phyloP scores from a whole-genome alignment of 2,888 invertebrate species.

The Drosophila siamana region DNA sequence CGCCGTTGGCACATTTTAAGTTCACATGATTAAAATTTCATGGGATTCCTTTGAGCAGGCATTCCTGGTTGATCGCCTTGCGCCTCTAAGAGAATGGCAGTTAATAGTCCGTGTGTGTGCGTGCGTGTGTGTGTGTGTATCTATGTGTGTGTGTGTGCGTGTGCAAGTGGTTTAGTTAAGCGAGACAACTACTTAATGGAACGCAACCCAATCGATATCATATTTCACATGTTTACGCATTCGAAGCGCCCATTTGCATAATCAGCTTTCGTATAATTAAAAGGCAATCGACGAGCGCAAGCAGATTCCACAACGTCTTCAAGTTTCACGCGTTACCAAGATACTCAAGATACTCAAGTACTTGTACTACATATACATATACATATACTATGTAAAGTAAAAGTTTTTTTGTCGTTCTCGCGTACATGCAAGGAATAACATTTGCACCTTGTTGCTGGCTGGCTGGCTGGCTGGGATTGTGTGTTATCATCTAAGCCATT shows the following conservation, averaged over 20 bases:
- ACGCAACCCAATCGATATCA: conserved; percentile 45
- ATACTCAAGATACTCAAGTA: conserved; percentile 1
- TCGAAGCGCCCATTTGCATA: conserved; percentile 63
- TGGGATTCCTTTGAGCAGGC: background rate
- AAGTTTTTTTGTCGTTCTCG: conserved; percentile 26
- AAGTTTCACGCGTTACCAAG: conserved; percentile 14
- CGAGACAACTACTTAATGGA: conserved; percentile 13
- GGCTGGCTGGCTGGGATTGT: background rate
- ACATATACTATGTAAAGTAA: conserved; percentile 20
- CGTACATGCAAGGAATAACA: conserved; percentile 36
- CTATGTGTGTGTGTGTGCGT: background rate
- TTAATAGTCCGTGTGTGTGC: background rate
- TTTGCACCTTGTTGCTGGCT: conserved; percentile 44
- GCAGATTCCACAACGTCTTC: conserved; percentile 5
- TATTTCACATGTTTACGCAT: conserved; percentile 54
- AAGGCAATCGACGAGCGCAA: conserved; percentile 60
- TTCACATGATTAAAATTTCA: conserved; percentile 51
- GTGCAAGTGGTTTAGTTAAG: conserved; percentile 15
- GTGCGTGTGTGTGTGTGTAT: background rate
- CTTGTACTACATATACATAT: no score
- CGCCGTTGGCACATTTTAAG: conserved; percentile 18
- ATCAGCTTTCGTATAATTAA: conserved; percentile 73
- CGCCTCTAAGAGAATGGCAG: conserved; percentile 1
- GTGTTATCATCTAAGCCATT: conserved; percentile 25
- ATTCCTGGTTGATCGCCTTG: background rate